phyloP scores from a whole-genome alignment of 2,797 vertebrate genomes.

The Vultur gryphus region DNA sequence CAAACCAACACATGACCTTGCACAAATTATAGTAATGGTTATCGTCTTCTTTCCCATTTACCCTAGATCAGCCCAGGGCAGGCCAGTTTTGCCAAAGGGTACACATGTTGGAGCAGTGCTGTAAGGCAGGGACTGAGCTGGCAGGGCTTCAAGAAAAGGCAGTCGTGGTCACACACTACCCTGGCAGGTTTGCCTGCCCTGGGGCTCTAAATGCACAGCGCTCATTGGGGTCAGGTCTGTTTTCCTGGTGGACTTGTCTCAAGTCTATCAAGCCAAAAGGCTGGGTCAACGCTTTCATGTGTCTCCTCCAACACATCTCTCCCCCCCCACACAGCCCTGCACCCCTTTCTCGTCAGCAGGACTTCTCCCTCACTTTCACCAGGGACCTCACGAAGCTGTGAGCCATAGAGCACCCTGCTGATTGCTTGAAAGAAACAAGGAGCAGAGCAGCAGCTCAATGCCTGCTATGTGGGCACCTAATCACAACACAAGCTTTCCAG shows the following conservation, averaged over 20 bases:
- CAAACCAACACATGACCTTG: neutral
- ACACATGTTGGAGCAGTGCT: neutral
- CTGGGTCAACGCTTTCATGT: neutral
- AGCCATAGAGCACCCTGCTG: neutral
- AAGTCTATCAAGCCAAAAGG: neutral
- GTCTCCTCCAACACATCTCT: slow-evolving; percentile 64
- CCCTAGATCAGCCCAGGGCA: neutral
- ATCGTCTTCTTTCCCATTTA: neutral
- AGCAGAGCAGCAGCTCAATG: neutral
- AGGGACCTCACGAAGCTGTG: neutral
- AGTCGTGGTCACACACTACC: slow-evolving; percentile 55
- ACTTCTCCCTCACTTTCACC: neutral
- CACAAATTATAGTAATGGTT: neutral
- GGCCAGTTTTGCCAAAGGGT: neutral
- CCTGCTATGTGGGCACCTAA: neutral
- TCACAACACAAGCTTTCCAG: neutral
- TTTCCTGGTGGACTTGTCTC: slow-evolving; percentile 72
- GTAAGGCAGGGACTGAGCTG: neutral
- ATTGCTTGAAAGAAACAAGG: neutral
- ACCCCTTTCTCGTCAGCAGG: neutral
- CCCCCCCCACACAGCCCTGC: slow-evolving; percentile 61
- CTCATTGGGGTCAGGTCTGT: slow-evolving; percentile 67
- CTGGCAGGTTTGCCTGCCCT: slow-evolving; percentile 78
- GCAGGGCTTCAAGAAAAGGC: neutral
- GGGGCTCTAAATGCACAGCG: slow-evolving; percentile 71